Percentiles rank a stretch among this genome's conserved stretches.
Conservation (phyloP, 1,140 invertebrate genomes). For the Plodia interpunctella region DNA sequence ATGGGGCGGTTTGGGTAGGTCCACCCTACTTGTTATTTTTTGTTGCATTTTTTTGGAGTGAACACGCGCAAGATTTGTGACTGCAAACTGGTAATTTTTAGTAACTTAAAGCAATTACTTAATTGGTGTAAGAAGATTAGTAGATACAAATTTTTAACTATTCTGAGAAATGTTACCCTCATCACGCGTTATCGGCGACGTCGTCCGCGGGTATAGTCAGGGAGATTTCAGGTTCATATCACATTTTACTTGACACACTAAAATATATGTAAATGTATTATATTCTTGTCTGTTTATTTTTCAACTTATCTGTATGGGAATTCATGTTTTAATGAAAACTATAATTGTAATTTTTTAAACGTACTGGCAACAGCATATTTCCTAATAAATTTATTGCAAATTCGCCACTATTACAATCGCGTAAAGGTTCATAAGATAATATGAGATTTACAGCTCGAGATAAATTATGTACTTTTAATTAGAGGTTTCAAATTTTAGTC, state of each 20-base stretch:
- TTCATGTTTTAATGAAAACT: too few relatives aligned
- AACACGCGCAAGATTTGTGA: conserved; percentile 44
- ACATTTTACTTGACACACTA: not conserved
- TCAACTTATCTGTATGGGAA: too few relatives aligned
- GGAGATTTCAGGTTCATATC: not conserved
- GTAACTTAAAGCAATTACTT: conserved; percentile 41
- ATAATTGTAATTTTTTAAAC: too few relatives aligned
- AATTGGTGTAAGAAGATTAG: conserved; percentile 8
- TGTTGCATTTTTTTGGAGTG: conserved; percentile 65
- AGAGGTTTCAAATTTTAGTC: too few relatives aligned
- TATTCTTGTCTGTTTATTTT: too few relatives aligned
- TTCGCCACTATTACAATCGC: too few relatives aligned
- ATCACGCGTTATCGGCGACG: not conserved
- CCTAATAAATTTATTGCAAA: too few relatives aligned
- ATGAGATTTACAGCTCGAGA: too few relatives aligned
- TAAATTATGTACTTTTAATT: too few relatives aligned
- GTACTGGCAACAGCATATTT: too few relatives aligned
- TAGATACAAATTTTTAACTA: not conserved
- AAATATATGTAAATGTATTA: too few relatives aligned
- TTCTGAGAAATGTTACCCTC: not conserved
- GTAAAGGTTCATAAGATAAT: too few relatives aligned
- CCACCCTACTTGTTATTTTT: conserved; percentile 55
- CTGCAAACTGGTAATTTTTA: conserved; percentile 11
- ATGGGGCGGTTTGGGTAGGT: conserved; percentile 41
- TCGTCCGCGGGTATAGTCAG: not conserved